Percentiles rank a stretch among this genome's conserved stretches.
Conservation (phyloP, 2,113 vertebrate genomes). For the Pollimyrus isidori region DNA sequence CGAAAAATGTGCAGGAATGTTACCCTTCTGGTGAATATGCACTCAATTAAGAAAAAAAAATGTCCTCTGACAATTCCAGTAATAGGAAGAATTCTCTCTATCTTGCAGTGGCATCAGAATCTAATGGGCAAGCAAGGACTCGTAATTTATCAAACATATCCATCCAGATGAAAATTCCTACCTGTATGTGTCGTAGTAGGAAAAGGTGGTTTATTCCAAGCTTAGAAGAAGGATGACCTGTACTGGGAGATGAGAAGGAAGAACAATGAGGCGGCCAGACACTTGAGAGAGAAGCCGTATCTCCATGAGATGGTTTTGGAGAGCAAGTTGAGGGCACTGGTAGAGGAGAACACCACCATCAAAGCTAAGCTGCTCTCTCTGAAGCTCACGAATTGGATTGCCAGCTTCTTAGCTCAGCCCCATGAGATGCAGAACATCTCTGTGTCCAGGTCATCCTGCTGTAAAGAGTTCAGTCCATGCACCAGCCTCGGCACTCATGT, state of each 20-base stretch:
- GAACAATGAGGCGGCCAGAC: constrained; percentile 92
- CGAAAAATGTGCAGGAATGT: constrained; percentile 29
- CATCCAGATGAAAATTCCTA: constrained; percentile 63
- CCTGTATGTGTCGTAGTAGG: constrained; percentile 72
- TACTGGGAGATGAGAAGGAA: constrained; percentile 92
- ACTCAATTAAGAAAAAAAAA: constrained; percentile 73
- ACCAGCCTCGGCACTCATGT: constrained; percentile 50
- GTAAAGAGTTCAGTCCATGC: constrained; percentile 54
- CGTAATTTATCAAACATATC: constrained; percentile 38
- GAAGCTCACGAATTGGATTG: constrained; percentile 85
- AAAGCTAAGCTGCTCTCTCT: constrained; percentile 81
- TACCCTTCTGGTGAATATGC: constrained; percentile 54
- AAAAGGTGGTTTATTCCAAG: constrained; percentile 87
- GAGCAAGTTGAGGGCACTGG: constrained; percentile 84
- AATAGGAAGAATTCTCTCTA: constrained; percentile 26
- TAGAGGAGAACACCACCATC: constrained; percentile 84
- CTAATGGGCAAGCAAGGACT: neutral
- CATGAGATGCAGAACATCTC: constrained; percentile 83
- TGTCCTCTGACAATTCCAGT: constrained; percentile 57
- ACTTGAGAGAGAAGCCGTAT: constrained; percentile 84
- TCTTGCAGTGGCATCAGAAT: neutral
- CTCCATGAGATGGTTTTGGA: constrained; percentile 93
- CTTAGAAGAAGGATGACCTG: constrained; percentile 86
- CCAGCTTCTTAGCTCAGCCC: constrained; percentile 75
- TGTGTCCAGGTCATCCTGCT: constrained; percentile 59